A percentile compares a stretch with the other conserved stretches of the same genome.
Evolutionary conservation across 2,113 vertebrate species (phyloP).

Genomic region (Hydrolagus affinis): DNA sequence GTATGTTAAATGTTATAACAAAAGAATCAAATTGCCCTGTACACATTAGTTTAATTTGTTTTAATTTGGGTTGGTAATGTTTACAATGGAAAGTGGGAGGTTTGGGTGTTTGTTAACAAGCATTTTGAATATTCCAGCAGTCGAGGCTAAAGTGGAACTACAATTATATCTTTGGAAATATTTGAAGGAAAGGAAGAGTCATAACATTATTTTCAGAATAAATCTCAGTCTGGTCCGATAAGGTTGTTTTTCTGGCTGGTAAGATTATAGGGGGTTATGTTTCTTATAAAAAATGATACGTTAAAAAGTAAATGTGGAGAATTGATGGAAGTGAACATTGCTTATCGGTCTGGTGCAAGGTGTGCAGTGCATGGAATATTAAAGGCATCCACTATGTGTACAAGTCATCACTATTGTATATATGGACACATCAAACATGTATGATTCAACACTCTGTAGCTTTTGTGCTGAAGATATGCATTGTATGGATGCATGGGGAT

Average conservation of each 20-base stretch:
- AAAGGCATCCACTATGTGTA: background rate
- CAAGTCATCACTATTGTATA: background rate
- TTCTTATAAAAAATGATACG: background rate
- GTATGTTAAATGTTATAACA: slow-evolving; percentile 5
- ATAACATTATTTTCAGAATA: background rate
- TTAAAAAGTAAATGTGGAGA: slow-evolving; percentile 1
- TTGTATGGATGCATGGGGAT: too few relatives aligned
- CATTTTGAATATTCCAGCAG: background rate
- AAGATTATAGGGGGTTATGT: background rate
- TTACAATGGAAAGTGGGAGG: slow-evolving; percentile 21
- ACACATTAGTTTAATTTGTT: slow-evolving; percentile 14
- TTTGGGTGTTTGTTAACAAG: slow-evolving; percentile 1
- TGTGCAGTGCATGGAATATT: background rate
- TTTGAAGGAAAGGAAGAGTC: slow-evolving; percentile 4
- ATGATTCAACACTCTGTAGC: too few relatives aligned
- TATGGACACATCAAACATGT: background rate
- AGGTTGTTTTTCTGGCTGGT: slow-evolving; percentile 9
- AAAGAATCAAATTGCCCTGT: background rate
- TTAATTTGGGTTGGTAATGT: slow-evolving; percentile 10
- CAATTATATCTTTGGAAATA: slow-evolving; percentile 14
- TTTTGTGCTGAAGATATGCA: too few relatives aligned
- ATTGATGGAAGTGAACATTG: background rate
- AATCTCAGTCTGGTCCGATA: background rate
- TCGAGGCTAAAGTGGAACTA: background rate
- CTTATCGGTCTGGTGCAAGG: background rate